Conservation (phyloP, 2,113 vertebrate species). For the Cephalophus harveyi region DNA sequence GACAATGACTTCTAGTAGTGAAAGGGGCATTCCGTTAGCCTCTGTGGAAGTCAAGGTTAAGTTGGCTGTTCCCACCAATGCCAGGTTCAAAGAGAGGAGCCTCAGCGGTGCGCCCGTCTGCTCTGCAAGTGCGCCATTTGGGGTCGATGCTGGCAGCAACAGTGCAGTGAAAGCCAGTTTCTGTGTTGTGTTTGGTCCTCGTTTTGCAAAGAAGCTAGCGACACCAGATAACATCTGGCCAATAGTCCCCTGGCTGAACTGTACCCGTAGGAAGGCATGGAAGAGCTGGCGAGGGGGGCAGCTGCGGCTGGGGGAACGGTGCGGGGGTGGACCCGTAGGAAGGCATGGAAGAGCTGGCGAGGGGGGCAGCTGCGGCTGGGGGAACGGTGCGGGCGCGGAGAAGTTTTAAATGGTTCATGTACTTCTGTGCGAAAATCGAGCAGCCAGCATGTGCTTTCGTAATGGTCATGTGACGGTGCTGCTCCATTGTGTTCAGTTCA, state of each 20-base stretch:
- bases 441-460: constrained; percentile 32
- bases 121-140: neutral
- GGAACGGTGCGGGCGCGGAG: accelerated
- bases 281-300: neutral
- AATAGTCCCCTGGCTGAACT: constrained; percentile 62
- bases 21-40: neutral
- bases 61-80: neutral
- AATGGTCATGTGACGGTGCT: neutral
- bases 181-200: neutral
- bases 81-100: neutral
- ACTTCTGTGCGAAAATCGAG: constrained; percentile 67
- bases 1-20: neutral
- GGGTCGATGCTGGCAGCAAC: neutral
- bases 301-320: neutral
- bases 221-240: constrained; percentile 58
- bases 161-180: neutral
- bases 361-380: neutral
- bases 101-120: accelerated
- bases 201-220: neutral
- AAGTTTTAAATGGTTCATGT: constrained; percentile 77
- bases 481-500: constrained; percentile 16
- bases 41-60: neutral
- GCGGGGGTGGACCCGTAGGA: neutral
- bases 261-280: constrained; percentile 67
- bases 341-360: constrained; percentile 52